Base-by-base conservation (phyloP, 2,888 invertebrate genomes). In the Chymomyza amoena region DNA sequence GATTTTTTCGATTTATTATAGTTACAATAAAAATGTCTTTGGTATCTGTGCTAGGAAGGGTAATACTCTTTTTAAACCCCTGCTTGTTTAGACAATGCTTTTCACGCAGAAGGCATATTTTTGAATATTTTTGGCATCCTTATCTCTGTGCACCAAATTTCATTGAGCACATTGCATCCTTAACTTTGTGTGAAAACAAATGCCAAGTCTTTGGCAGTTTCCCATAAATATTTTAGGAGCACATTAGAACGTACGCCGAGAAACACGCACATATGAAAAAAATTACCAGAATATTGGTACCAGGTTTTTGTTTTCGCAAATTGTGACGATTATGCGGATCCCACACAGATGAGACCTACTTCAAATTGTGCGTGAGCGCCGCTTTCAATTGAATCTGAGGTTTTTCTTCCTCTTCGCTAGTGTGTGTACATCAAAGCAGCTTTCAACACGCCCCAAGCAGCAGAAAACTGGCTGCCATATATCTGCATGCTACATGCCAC, bases 341-440 rank as follows among this genome's bases (percentile, higher is more conserved):
- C 61, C 18, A 28, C 73, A n/a, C 72, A 72, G 74, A 69, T 72
- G 72, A 25, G 74, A 51, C 62, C 32, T 73, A 36, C 59, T 16
- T 52, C 60, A 68, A 72, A 73, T 73, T 68, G 51, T 39, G 32
- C 52, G 39, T 50, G 59, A 52, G 68, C 67, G 56, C 36, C 61
- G 28, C 39, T 66, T 50, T 54, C 32, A 45, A 28, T 72, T 25
- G 50, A 66, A 45, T 45, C 39, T 45, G 39, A 45, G 39, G 54
- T 18, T 54, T 54, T 54, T 1, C n/a, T 50, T 61, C 62, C 36
- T 18, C 9, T 16, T 7, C 51, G 52, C 15, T 25, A 45, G 54
- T n/a, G 28, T n/a, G 28, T 18, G 20, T 57, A 70, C 79, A 76
- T 78, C 70, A 77, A 68, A 62, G 61, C 67, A 63, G 68, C 72